Conservation (phyloP, 2,797 vertebrate genomes). For the Phrynocephalus forsythii region DNA sequence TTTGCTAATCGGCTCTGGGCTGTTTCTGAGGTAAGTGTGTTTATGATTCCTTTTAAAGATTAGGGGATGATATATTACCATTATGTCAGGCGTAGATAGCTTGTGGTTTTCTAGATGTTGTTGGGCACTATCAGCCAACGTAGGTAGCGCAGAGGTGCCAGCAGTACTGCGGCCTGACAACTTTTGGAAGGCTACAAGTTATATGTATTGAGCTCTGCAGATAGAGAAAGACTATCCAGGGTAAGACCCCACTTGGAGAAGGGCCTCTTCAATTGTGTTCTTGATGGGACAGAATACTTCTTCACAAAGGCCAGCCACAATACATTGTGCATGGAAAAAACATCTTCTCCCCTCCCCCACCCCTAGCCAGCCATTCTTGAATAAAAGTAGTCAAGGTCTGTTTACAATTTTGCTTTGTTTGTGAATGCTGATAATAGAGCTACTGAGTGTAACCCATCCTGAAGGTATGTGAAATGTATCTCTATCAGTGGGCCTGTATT, state of each 20-base stretch:
- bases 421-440: neutral
- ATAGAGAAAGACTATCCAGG: neutral
- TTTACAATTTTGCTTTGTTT: neutral
- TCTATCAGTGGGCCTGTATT: neutral
- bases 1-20: neutral
- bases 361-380: neutral
- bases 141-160: neutral
- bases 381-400: neutral
- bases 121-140: neutral
- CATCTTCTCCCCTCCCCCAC: too few relatives aligned
- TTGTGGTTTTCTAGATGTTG: neutral
- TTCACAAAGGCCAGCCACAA: too few relatives aligned
- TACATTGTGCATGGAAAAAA: neutral
- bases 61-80: neutral
- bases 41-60: neutral
- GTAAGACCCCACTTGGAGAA: neutral
- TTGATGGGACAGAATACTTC: neutral
- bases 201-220: neutral
- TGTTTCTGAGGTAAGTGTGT: neutral
- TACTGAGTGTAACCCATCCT: neutral
- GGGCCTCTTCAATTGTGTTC: neutral
- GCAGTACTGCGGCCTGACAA: neutral
- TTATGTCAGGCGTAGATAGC: neutral
- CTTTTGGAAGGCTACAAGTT: neutral
- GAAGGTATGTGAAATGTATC: neutral